Evolutionary conservation across 2,113 vertebrate species (phyloP), one percentile per base, ranked within the genome.

Genomic region (Anolis sagrei): DNA sequence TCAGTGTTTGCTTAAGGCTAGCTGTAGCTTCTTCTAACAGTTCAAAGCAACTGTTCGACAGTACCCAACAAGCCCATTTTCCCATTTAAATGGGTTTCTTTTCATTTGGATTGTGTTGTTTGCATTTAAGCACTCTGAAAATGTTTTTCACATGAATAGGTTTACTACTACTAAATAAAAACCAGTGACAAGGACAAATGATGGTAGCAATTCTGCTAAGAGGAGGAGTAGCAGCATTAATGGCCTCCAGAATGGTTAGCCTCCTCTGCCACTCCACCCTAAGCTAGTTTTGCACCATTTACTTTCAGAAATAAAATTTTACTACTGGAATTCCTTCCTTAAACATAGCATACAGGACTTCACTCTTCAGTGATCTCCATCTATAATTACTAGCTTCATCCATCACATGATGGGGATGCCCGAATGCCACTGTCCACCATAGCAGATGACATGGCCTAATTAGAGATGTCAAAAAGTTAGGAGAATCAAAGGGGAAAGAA

Each of bases 301-400:
- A 0, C 73, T 91, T 88, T 84, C 79, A 64, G 14, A 79, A 89
- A 76, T 32, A 84, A 88, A 92, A 79, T 83, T 93, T 90, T 90
- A 78, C 85, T 89, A 4, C 82, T 91, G 89, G 62, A 88, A 95
- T 94, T 93, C 92, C 86, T 93, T 48, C 25, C 74, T 79, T 62
- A 81, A 90, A 86, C 72, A 58, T 32, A 85, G 77, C 68, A 86
- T 13, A 11, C 34, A 21, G 32, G 34, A 7, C 18, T 3, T 54
- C 27, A 72, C 76, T 93, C 83, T 93, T 89, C 92, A 91, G 70
- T 83, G 73, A 92, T 29, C 76, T 79, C 74, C 72, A 88, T 87
- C 91, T 95, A 76, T 93, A 93, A 94, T 95, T 93, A 93, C 85
- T 32, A 86, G 32, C 49, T 87, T n/a, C 11, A 86, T 91, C 91